These are phyloP conservation scores for Catocala fraxini DNA, from an alignment of 2,888 invertebrate genomes.

Conservation along the genomic window DNA sequence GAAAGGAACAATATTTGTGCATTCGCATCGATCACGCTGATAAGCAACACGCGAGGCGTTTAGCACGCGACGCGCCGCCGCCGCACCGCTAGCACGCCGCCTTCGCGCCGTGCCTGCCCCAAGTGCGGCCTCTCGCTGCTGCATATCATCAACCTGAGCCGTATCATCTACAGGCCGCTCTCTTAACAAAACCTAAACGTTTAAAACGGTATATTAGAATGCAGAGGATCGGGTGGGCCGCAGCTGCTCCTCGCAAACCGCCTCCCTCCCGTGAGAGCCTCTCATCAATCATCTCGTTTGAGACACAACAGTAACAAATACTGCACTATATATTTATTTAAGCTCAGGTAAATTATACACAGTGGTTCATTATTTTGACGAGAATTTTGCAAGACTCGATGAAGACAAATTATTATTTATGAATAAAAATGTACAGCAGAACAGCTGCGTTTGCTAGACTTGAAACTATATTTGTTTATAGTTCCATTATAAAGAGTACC, in stretches of 20 bases:
- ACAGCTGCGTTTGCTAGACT: background rate
- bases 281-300: slow-evolving; percentile 53
- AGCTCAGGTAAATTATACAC: slow-evolving; percentile 23
- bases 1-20: slow-evolving; percentile 52
- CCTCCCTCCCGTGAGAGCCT: slow-evolving; percentile 22
- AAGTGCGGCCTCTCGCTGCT: no score
- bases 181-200: slow-evolving; percentile 5
- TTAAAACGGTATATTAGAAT: slow-evolving; percentile 22
- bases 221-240: slow-evolving; percentile 18
- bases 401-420: slow-evolving; percentile 1
- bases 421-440: background rate
- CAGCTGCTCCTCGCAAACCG: slow-evolving; percentile 40
- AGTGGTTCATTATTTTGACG: slow-evolving; percentile 10
- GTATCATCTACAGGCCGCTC: background rate
- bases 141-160: background rate
- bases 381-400: background rate
- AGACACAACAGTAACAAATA: slow-evolving; percentile 48
- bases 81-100: background rate
- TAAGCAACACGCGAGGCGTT: slow-evolving; percentile 50
- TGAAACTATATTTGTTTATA: background rate
- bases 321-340: slow-evolving; percentile 41
- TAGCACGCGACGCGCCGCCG: slow-evolving; percentile 43
- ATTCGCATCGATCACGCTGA: slow-evolving; percentile 56
- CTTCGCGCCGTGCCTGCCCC: background rate
- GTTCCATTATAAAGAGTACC: no score